These are phyloP conservation scores for Chitala chitala DNA, from an alignment of 2,113 vertebrate genomes.

Conservation along the genomic window DNA sequence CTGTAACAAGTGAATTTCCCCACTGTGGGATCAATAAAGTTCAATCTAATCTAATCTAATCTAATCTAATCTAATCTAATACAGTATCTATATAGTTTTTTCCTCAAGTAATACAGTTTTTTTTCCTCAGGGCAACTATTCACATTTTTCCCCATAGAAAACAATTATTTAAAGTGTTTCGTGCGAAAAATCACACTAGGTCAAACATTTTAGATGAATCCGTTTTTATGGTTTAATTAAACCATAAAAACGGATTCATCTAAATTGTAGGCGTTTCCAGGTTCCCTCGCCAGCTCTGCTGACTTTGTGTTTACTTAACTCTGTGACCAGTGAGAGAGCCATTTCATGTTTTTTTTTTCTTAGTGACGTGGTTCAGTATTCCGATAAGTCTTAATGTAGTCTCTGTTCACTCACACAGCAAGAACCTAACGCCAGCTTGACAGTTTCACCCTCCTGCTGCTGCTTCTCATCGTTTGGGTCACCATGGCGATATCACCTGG, in stretches of 20 bases:
- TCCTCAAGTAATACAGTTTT: background rate
- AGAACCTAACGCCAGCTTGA: background rate
- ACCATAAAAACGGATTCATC: too few species aligned
- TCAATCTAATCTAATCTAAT: too few species aligned
- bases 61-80: too few species aligned
- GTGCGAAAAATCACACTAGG: background rate
- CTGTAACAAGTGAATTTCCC: too few species aligned
- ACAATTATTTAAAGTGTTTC: background rate
- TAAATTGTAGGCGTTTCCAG: background rate
- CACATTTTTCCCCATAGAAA: background rate
- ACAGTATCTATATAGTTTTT: too few species aligned
- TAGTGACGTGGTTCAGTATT: background rate
- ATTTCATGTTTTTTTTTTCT: too few species aligned
- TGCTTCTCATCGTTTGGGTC: background rate
- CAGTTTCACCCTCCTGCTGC: too few species aligned
- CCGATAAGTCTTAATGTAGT: too few species aligned
- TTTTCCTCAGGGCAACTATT: background rate
- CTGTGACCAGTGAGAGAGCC: background rate
- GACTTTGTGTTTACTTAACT: background rate
- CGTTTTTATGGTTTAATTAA: too few species aligned
- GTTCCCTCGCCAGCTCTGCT: background rate
- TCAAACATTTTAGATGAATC: constrained; percentile 6
- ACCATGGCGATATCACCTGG: background rate
- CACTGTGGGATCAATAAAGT: too few species aligned
- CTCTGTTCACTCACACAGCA: background rate